These are phyloP conservation scores for Philopedon plagiatum DNA, from an alignment of 2,888 invertebrate genomes.

Conservation along the genomic window DNA sequence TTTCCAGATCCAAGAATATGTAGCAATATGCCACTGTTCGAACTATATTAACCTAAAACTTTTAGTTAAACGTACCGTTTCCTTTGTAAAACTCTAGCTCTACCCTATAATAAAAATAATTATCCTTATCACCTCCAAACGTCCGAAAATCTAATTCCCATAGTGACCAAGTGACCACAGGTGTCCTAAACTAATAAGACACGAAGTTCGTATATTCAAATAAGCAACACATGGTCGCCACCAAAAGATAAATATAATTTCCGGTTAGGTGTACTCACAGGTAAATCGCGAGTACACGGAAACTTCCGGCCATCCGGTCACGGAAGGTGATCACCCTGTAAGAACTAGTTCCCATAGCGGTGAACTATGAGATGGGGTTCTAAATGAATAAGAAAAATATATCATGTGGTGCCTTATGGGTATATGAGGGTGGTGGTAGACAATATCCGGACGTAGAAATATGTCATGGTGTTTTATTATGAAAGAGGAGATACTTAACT, in stretches of 20 bases:
- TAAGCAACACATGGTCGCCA: slow-evolving; percentile 20
- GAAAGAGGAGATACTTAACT: no score
- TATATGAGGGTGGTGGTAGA: slow-evolving; percentile 27
- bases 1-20: no score
- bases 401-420: slow-evolving; percentile 43
- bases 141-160: slow-evolving; percentile 19
- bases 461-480: background rate
- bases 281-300: slow-evolving; percentile 63
- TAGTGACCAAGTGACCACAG: slow-evolving; percentile 39
- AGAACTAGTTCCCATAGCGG: slow-evolving; percentile 53
- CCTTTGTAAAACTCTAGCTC: no score
- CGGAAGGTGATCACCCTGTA: slow-evolving; percentile 64
- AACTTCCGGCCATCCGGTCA: slow-evolving; percentile 65
- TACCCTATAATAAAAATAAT: no score
- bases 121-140: background rate
- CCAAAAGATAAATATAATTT: slow-evolving; percentile 28
- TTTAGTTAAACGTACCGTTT: no score
- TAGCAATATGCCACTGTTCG: no score
- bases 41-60: no score
- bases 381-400: slow-evolving; percentile 40
- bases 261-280: slow-evolving; percentile 30
- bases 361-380: slow-evolving; percentile 33
- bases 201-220: slow-evolving; percentile 34
- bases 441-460: slow-evolving; percentile 15
- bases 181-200: slow-evolving; percentile 39